phyloP scores from a whole-genome alignment of 2,888 invertebrate species.

The Empis stercorea region DNA sequence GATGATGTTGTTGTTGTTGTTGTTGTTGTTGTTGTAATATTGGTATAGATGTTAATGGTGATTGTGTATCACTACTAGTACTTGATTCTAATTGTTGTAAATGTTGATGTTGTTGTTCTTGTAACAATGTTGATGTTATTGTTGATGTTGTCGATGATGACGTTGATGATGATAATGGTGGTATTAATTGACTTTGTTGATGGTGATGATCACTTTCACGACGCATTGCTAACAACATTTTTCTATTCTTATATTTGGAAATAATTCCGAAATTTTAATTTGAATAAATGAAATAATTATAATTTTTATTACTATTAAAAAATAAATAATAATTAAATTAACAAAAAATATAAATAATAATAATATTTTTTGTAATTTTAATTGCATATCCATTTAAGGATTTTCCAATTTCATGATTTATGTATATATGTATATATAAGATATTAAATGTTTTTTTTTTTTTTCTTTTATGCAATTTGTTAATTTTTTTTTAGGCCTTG shows the following conservation, averaged over 20 bases:
- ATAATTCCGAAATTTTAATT: background rate
- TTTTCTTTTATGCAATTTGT: background rate
- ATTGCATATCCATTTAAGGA: background rate
- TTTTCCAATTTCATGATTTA: background rate
- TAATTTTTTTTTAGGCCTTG: background rate
- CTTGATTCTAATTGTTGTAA: background rate
- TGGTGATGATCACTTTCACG: conserved; percentile 47
- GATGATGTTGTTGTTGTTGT: conserved; percentile 1
- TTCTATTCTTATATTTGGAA: conserved; percentile 11
- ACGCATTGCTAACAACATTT: conserved; percentile 57
- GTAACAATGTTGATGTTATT: background rate
- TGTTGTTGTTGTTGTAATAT: background rate
- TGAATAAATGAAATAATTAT: background rate
- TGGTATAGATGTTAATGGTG: background rate
- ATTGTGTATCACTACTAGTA: background rate
- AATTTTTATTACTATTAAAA: background rate
- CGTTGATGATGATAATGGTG: conserved; percentile 3
- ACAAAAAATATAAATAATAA: background rate
- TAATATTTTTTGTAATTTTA: background rate
- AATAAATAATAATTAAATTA: background rate
- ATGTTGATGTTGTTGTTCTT: background rate
- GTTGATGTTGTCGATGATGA: conserved; percentile 6
- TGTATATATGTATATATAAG: too few relatives aligned
- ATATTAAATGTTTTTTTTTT: background rate
- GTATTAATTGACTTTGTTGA: background rate